Evolutionary conservation across 2,113 vertebrate genomes (phyloP).

Genomic region (Coptodon rendalli): DNA sequence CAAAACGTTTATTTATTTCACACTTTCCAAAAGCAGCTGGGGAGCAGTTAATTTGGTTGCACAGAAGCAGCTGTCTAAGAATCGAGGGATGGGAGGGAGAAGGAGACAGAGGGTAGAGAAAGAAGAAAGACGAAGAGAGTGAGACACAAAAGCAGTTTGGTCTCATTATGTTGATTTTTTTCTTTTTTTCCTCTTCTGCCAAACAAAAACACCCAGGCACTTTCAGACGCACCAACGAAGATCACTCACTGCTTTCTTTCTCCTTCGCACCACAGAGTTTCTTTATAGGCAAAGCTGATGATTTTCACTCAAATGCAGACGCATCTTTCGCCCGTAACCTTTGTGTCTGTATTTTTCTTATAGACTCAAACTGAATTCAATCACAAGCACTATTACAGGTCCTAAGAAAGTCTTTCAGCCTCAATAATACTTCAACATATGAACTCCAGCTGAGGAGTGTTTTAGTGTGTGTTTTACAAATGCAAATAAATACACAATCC

Average conservation of each 20-base stretch:
- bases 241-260: slow-evolving; percentile 40
- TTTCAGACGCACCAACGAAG: slow-evolving; percentile 41
- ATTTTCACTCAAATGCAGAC: background rate
- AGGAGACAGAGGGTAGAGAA: slow-evolving; percentile 22
- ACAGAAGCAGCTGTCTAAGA: slow-evolving; percentile 52
- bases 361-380: slow-evolving; percentile 16
- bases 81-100: slow-evolving; percentile 34
- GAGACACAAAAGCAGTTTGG: slow-evolving; percentile 66
- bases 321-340: background rate
- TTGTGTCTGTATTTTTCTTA: slow-evolving; percentile 4
- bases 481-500: background rate
- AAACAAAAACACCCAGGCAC: slow-evolving; percentile 61
- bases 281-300: slow-evolving; percentile 28
- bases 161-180: slow-evolving; percentile 70
- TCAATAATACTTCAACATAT: background rate
- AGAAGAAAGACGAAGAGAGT: slow-evolving; percentile 30
- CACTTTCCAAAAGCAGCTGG: slow-evolving; percentile 37
- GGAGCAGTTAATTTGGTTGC: slow-evolving; percentile 61
- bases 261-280: slow-evolving; percentile 15
- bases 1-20: slow-evolving; percentile 38
- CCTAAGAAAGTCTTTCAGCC: slow-evolving; percentile 5
- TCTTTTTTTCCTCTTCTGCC: slow-evolving; percentile 41
- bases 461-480: background rate
- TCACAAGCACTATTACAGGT: background rate
- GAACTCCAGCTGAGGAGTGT: background rate